Conservation (phyloP, 2,797 vertebrate genomes). For the Liparis tanakae region DNA sequence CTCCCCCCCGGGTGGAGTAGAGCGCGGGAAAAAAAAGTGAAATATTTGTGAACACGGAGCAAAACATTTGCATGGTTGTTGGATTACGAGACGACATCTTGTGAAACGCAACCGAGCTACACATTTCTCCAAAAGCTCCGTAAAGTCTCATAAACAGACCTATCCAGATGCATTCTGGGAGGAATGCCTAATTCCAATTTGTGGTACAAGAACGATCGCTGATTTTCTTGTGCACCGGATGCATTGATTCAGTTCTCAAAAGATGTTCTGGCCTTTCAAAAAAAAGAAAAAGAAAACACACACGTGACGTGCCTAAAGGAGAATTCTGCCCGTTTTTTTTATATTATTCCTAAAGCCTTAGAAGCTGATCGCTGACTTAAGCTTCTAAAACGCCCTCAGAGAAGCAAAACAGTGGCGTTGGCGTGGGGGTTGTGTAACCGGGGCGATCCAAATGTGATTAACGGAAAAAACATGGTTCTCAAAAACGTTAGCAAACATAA, state of each 20-base stretch:
- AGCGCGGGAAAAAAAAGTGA: slow-evolving; percentile 1
- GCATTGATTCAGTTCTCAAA: background rate
- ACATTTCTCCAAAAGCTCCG: background rate
- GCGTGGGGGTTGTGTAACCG: background rate
- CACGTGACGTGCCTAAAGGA: background rate
- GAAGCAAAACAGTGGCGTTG: background rate
- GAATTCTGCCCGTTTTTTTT: background rate
- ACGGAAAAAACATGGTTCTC: background rate
- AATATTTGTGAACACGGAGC: background rate
- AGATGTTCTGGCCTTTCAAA: background rate
- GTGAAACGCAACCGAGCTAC: background rate
- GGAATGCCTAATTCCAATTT: background rate
- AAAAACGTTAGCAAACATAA: background rate
- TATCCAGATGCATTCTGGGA: slow-evolving; percentile 14
- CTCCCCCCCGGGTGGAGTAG: background rate
- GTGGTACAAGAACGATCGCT: background rate
- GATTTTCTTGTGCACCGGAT: background rate
- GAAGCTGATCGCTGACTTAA: background rate
- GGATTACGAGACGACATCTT: background rate
- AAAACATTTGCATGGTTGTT: background rate
- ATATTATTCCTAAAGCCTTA: background rate
- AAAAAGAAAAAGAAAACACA: background rate
- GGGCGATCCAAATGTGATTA: background rate
- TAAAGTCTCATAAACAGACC: background rate
- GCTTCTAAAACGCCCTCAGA: background rate